These are phyloP conservation scores for Noctua fimbriata DNA, from an alignment of 2,888 invertebrate genomes.

Conservation along the genomic window DNA sequence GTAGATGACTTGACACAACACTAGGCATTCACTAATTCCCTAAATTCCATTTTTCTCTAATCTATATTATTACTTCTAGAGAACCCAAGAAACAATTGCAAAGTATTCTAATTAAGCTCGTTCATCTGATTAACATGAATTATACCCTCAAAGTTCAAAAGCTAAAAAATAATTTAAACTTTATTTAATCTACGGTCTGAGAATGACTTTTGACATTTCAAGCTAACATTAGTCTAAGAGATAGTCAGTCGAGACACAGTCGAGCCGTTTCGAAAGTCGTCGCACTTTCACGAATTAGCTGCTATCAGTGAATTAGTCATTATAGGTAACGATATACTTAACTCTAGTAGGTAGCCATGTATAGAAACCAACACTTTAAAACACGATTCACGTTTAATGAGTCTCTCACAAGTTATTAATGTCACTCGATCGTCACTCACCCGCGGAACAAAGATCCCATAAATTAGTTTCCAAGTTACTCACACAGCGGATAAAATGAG, in stretches of 20 bases:
- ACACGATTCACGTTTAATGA: slow-evolving; percentile 12
- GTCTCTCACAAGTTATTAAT: slow-evolving; percentile 37
- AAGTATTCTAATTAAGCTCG: slow-evolving; percentile 45
- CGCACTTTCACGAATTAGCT: slow-evolving; percentile 24
- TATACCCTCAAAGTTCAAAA: slow-evolving; percentile 39
- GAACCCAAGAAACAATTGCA: slow-evolving; percentile 12
- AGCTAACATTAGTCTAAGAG: slow-evolving; percentile 31
- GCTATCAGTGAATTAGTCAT: neutral
- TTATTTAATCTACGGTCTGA: slow-evolving; percentile 21
- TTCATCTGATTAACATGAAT: slow-evolving; percentile 53
- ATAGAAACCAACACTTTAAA: slow-evolving; percentile 1
- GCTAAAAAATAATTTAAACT: slow-evolving; percentile 40
- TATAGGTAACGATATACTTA: slow-evolving; percentile 8
- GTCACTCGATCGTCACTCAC: slow-evolving; percentile 34
- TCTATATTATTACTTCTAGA: neutral
- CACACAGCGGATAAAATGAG: slow-evolving; percentile 38
- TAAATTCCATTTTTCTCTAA: neutral
- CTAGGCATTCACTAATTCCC: neutral
- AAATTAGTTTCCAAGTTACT: slow-evolving; percentile 47
- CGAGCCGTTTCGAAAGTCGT: slow-evolving; percentile 45
- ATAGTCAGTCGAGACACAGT: slow-evolving; percentile 29
- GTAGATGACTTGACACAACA: neutral
- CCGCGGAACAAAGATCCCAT: slow-evolving; percentile 37
- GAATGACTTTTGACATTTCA: slow-evolving; percentile 44
- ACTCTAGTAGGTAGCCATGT: neutral